Conservation (phyloP, 2,888 invertebrate species). For the Azorinus chamasolen region DNA sequence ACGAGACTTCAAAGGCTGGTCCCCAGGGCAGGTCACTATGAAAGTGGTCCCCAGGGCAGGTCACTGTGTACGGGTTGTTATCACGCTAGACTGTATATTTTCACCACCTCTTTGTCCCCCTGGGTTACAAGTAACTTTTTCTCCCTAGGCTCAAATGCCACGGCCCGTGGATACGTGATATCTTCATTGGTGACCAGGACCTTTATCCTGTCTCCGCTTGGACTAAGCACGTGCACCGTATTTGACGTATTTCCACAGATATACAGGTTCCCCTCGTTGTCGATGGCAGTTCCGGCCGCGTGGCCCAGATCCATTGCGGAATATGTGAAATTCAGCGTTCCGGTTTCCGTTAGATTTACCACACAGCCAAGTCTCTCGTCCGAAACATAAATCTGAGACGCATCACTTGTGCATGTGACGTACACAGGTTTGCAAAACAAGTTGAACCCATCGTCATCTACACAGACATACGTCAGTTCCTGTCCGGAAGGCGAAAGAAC, state of each 20-base stretch:
- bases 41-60: too few species aligned
- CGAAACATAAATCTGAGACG: constrained; percentile 61
- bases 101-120: constrained; percentile 66
- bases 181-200: constrained; percentile 63
- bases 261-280: constrained; percentile 65
- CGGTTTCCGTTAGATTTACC: constrained; percentile 60
- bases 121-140: constrained; percentile 69
- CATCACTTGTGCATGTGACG: constrained; percentile 59
- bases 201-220: constrained; percentile 60
- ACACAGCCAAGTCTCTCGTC: constrained; percentile 68
- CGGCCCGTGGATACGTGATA: constrained; percentile 68
- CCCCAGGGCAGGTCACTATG: too few species aligned
- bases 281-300: constrained; percentile 63
- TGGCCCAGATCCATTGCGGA: constrained; percentile 66
- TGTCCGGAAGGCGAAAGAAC: constrained; percentile 58
- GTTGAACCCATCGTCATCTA: constrained; percentile 68
- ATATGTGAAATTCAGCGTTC: constrained; percentile 65
- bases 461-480: constrained; percentile 66
- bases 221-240: constrained; percentile 65
- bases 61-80: too few species aligned
- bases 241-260: constrained; percentile 67
- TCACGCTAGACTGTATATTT: constrained; percentile 59
- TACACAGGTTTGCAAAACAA: constrained; percentile 71
- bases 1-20: too few species aligned
- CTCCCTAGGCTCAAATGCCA: constrained; percentile 64